phyloP scores from a whole-genome alignment of 2,888 invertebrate species.

The Chrysina gloriosa region DNA sequence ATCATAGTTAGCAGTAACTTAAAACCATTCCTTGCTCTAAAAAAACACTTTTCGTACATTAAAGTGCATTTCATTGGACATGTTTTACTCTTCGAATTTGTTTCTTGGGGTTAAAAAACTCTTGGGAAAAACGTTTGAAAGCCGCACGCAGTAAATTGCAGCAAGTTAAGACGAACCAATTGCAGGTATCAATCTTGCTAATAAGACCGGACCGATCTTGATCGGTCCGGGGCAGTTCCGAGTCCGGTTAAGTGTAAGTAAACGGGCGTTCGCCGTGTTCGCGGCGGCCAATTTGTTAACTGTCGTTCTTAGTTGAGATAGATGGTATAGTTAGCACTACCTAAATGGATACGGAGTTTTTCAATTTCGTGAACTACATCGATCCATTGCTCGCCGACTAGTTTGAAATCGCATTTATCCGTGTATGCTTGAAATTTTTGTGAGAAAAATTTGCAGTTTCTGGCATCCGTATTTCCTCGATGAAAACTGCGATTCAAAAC shows the following conservation, averaged over 20 bases:
- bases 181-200: slow-evolving; percentile 62
- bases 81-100: not conserved
- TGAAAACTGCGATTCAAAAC: too few relatives aligned
- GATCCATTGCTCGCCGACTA: slow-evolving; percentile 22
- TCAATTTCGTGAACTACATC: slow-evolving; percentile 45
- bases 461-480: too few relatives aligned
- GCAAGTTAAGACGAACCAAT: slow-evolving; percentile 55
- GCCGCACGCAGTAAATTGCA: slow-evolving; percentile 51
- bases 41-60: not conserved
- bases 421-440: too few relatives aligned
- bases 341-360: slow-evolving; percentile 49
- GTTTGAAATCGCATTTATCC: not conserved
- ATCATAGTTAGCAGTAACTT: too few relatives aligned
- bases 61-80: too few relatives aligned
- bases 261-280: slow-evolving; percentile 58
- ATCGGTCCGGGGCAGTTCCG: slow-evolving; percentile 57
- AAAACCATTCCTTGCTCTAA: not conserved
- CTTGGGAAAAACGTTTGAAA: slow-evolving; percentile 24
- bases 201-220: slow-evolving; percentile 56
- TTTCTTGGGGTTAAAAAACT: not conserved
- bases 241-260: slow-evolving; percentile 61
- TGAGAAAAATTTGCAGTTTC: too few relatives aligned
- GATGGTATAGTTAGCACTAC: slow-evolving; percentile 56
- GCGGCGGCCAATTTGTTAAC: slow-evolving; percentile 62
- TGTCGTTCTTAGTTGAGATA: slow-evolving; percentile 60